Evolutionary conservation across 1,140 invertebrate species (phyloP).

Genomic region (Drosophila tani): DNA sequence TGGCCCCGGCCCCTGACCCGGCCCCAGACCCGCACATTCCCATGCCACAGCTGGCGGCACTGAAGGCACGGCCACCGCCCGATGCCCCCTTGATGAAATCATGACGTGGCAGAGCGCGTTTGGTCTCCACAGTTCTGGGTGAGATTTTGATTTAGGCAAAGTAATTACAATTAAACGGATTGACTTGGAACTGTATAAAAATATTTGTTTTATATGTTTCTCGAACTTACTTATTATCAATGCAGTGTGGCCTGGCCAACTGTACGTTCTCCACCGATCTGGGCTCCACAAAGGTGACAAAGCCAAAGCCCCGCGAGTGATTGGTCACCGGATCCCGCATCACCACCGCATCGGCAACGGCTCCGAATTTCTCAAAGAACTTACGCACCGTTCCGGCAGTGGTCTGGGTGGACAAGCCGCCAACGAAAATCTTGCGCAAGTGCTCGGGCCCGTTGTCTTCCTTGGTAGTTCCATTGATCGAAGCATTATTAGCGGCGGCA

Average conservation of each 20-base stretch:
- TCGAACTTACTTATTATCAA: slow-evolving; percentile 84
- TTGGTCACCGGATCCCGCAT: slow-evolving; percentile 68
- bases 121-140: slow-evolving; percentile 95
- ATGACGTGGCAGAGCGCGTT: slow-evolving; percentile 96
- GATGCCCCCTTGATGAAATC: slow-evolving; percentile 91
- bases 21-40: slow-evolving; percentile 86
- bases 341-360: slow-evolving; percentile 61
- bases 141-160: background rate
- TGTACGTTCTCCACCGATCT: slow-evolving; percentile 66
- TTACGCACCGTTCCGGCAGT: slow-evolving; percentile 40
- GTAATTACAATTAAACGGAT: background rate
- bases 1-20: slow-evolving; percentile 71
- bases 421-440: slow-evolving; percentile 75
- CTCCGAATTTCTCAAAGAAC: slow-evolving; percentile 60
- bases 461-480: background rate
- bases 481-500: background rate
- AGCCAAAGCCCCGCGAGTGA: slow-evolving; percentile 68
- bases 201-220: background rate
- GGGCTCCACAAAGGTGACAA: slow-evolving; percentile 55
- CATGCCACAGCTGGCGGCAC: slow-evolving; percentile 86
- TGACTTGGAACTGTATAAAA: too few relatives aligned
- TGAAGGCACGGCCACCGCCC: background rate
- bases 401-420: slow-evolving; percentile 56
- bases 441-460: slow-evolving; percentile 40
- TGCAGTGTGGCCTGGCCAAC: slow-evolving; percentile 49